A percentile compares a stretch with the other conserved stretches of the same genome.
Conservation (phyloP, 2,113 vertebrate genomes). For the Shinisaurus crocodilurus region DNA sequence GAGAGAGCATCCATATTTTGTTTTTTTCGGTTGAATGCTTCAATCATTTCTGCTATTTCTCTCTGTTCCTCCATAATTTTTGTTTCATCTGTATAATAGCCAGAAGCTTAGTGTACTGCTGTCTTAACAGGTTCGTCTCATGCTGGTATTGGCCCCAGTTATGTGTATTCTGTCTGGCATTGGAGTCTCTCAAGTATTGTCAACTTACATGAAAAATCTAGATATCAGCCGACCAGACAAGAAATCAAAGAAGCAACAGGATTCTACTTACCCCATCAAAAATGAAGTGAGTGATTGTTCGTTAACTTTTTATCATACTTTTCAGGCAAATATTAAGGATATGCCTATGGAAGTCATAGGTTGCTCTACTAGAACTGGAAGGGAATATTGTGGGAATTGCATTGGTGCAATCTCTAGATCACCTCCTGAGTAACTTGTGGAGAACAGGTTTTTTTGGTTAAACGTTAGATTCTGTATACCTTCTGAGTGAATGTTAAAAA, state of each 20-base stretch:
- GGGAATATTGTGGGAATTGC: background rate
- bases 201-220: conserved; percentile 99
- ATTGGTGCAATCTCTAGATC: background rate
- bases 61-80: background rate
- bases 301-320: background rate
- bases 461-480: background rate
- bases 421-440: background rate
- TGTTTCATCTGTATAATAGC: rapidly evolving
- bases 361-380: background rate
- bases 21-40: background rate
- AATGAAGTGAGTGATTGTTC: conserved; percentile 84
- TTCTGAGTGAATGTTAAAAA: background rate
- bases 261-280: conserved; percentile 97
- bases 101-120: background rate
- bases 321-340: background rate
- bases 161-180: conserved; percentile 99
- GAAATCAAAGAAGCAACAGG: conserved; percentile 95
- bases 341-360: background rate
- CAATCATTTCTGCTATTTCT: background rate
- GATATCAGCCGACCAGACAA: conserved; percentile 96
- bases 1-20: background rate
- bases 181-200: conserved; percentile 95
- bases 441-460: background rate
- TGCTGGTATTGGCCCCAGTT: conserved; percentile 96
- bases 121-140: conserved; percentile 89